Evolutionary conservation across 2,113 vertebrate species (phyloP).

Genomic region (Microcebus lehilahytsara): DNA sequence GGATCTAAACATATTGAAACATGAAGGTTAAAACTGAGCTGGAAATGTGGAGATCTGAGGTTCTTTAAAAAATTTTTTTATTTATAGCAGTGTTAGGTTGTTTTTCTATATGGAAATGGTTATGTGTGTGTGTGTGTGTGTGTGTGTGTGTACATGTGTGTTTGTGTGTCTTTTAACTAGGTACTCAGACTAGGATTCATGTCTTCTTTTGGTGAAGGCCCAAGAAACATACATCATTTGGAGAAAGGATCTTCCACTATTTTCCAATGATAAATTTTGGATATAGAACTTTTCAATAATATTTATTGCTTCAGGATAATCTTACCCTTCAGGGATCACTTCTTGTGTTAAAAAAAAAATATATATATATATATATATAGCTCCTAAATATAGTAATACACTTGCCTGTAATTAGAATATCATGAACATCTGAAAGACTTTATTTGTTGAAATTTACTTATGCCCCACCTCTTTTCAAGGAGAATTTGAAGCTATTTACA

Average conservation of each 20-base stretch:
- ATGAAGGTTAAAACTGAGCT: background rate
- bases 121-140: background rate
- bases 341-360: slow-evolving; percentile 52
- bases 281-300: slow-evolving; percentile 26
- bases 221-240: slow-evolving; percentile 1
- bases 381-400: slow-evolving; percentile 49
- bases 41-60: background rate
- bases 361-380: background rate
- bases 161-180: background rate
- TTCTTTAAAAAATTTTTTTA: background rate
- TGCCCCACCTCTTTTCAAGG: slow-evolving; percentile 7
- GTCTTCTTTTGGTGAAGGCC: slow-evolving; percentile 4
- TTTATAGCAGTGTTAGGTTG: background rate
- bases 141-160: background rate
- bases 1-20: background rate
- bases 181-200: background rate
- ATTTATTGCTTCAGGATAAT: slow-evolving; percentile 34
- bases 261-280: background rate
- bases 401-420: slow-evolving; percentile 64
- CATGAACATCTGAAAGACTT: slow-evolving; percentile 44
- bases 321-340: background rate
- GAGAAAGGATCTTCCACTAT: background rate
- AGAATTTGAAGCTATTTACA: slow-evolving; percentile 28
- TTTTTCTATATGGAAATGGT: background rate
- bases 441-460: slow-evolving; percentile 42